Evolutionary conservation across 2,113 vertebrate genomes (phyloP), one percentile per base, ranked within the genome.

Genomic region (Tautogolabrus adspersus): DNA sequence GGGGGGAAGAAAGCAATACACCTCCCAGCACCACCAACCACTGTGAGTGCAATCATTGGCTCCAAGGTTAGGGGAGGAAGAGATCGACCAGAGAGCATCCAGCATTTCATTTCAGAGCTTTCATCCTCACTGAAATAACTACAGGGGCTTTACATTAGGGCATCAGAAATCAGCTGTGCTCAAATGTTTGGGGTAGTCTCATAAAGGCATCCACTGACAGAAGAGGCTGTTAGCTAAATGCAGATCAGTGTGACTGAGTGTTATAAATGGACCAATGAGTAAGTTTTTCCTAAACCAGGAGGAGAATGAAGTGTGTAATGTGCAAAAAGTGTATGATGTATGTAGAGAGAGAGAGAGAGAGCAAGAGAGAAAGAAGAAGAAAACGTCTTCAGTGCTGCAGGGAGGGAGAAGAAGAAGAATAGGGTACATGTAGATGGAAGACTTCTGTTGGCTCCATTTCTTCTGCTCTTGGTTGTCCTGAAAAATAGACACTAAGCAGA

Each of bases 41-140:
- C 84, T 62, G 86, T 15, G 81, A 83, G 71, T 69, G 84, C 81
- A 82, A 84, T 89, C 90, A 85, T 90, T 88, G 84, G 70, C 86
- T 83, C 67, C 79, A 78, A 85, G 84, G 86, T 86, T 79, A 87
- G 74, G 30, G 51, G 61, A 74, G 72, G 46, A 37, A 40, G 52
- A 65, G 51, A 75, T 13, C 8, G 59, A 51, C 57, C 81, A 74
- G 46, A 54, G 73, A 76, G 23, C 73, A 57, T 70, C 62, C 54
- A 77, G 63, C 10, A 49, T 49, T n/a, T n/a, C n/a, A n/a, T n/a
- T n/a, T 12, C 15, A n/a, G 9, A 55, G 74, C 85, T 87, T 90
- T 88, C 72, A 85, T 85, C 69, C 52, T 76, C 46, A 10, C 40
- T 70, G 40, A 52, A 68, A 61, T 34, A n/a, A 79, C 87, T 66